Evolutionary conservation across 2,797 vertebrate species (phyloP).

Genomic region (Streptopelia turtur): DNA sequence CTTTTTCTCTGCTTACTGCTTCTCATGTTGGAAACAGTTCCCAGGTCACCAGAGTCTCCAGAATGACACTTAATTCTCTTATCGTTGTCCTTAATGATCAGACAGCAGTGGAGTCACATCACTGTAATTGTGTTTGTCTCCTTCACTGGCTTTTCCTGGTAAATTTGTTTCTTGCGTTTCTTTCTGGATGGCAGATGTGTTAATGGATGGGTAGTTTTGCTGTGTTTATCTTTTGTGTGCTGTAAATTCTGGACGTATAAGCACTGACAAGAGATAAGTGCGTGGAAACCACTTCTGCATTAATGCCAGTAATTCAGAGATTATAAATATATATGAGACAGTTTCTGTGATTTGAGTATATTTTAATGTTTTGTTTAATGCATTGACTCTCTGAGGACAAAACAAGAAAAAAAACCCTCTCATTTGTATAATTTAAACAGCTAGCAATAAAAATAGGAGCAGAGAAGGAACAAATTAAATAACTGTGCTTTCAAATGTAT

Average conservation of each 20-base stretch:
- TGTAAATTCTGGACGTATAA: slow-evolving; percentile 1
- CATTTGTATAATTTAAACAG: slow-evolving; percentile 49
- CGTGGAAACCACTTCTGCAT: slow-evolving; percentile 42
- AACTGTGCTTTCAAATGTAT: not conserved
- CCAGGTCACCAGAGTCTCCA: not conserved
- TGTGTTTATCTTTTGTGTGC: slow-evolving; percentile 38
- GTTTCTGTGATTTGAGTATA: slow-evolving; percentile 10
- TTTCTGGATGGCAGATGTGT: slow-evolving; percentile 31
- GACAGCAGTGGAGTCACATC: not conserved
- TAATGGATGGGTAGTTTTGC: slow-evolving; percentile 27
- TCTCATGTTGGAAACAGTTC: not conserved
- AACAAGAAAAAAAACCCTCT: slow-evolving; percentile 2
- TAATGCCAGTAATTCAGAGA: slow-evolving; percentile 50
- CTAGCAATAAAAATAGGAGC: slow-evolving; percentile 37
- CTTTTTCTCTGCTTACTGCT: not conserved
- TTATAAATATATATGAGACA: slow-evolving; percentile 67
- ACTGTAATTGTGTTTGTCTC: slow-evolving; percentile 52
- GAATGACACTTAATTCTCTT: slow-evolving; percentile 21
- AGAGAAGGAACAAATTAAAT: slow-evolving; percentile 19
- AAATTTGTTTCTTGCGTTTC: slow-evolving; percentile 28
- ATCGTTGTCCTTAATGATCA: not conserved
- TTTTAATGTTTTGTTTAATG: slow-evolving; percentile 62
- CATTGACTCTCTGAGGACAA: not conserved
- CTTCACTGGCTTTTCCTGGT: slow-evolving; percentile 34
- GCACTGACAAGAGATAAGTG: not conserved